Base-by-base conservation (phyloP, 2,888 invertebrate species). In the Drosophila affinis region DNA sequence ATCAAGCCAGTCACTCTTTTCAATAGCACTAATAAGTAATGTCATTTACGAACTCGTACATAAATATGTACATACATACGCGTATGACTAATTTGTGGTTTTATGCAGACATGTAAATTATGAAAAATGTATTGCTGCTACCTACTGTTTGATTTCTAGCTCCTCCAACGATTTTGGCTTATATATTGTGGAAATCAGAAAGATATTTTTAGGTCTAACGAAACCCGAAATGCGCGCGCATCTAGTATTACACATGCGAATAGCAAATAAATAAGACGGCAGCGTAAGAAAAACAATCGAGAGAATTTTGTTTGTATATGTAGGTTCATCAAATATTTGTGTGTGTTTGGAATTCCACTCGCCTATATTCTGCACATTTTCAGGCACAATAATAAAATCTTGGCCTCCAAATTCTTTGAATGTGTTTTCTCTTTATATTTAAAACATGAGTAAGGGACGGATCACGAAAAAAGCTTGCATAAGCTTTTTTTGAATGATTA, bases 181-280 rank as follows among this genome's bases (percentile, higher is more conserved):
- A 72, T 74, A 68, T 84, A 71, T 89, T 83, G 79, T 89, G 89
- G 88, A 88, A 83, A 73, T 82, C 76, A 63, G 58, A 70, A 71
- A 72, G 73, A 75, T 88, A 88, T 88, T 88, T 88, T 81, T 88
- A 89, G 87, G 73, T 74, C 65, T 62, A 71, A 73, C 67, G 62
- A 77, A 79, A 71, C 65, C 59, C 74, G 72, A 81, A 77, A 77
- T 90, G 89, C 87, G 90, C 91, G 89, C 90, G 89, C 91, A 91
- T 78, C 81, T 91, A 78, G 88, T 81, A 84, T 90, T 91, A 89
- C 90, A 83, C 52, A 74, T 44, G 58, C 69, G 46, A 47, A 69
- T 46, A 57, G 70, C 59, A 58, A 63, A 68, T 18, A 58, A 62
- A 59, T n/a, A 39, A 39, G 39, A 7, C 51, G 56, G 55, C 57